These are phyloP conservation scores for Netelia fuscicornis DNA, from an alignment of 2,888 invertebrate genomes.

Conservation along the genomic window DNA sequence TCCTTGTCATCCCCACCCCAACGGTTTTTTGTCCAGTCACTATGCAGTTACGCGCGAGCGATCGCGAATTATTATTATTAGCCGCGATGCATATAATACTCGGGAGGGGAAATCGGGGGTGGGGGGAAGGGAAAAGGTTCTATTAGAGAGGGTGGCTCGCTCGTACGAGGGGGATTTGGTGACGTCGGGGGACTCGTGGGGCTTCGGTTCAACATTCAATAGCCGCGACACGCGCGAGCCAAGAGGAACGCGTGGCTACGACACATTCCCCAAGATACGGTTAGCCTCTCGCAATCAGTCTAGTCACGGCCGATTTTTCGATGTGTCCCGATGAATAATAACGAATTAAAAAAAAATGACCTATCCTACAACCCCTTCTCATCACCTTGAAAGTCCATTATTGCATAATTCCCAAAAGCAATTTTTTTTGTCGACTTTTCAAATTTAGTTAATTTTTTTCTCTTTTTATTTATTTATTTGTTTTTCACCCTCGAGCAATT, in stretches of 20 bases:
- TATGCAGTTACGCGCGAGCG: no score
- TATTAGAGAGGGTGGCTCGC: conserved; percentile 1
- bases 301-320: conserved; percentile 9
- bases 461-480: no score
- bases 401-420: no score
- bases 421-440: no score
- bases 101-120: not conserved
- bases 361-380: not conserved
- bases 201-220: conserved; percentile 55
- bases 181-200: conserved; percentile 55
- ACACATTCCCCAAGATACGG: conserved; percentile 46
- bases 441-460: no score
- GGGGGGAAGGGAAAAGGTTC: not conserved
- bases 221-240: conserved; percentile 20
- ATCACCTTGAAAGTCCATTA: not conserved
- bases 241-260: conserved; percentile 32
- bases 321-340: not conserved
- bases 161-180: conserved; percentile 8
- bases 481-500: no score
- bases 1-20: no score
- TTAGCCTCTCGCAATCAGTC: conserved; percentile 13
- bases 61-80: no score
- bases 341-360: not conserved
- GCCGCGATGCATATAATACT: not conserved
- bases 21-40: no score